Percentiles rank a stretch among this genome's conserved stretches.
Conservation (phyloP, 37 sponge, comb jelly and placozoan species). For the Crambe crambe region DNA sequence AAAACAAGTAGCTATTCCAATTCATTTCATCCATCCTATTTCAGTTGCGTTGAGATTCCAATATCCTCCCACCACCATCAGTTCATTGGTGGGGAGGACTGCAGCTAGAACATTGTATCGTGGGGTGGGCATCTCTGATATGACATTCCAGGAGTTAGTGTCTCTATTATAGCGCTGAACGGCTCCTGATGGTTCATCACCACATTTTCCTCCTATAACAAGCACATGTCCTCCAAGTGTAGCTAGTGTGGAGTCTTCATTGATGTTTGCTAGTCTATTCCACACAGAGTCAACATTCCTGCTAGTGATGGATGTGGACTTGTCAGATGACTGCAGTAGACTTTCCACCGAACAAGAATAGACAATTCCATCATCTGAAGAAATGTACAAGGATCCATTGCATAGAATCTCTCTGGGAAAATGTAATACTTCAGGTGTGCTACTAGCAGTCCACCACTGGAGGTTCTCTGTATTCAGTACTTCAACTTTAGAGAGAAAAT, state of each 20-base stretch:
- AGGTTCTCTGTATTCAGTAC: neutral
- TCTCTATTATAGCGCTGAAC: neutral
- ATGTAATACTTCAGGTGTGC: neutral
- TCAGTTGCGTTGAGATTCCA: neutral
- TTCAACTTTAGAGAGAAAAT: neutral
- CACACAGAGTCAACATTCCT: neutral
- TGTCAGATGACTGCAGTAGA: too few relatives aligned
- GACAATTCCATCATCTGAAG: neutral
- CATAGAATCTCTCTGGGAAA: neutral
- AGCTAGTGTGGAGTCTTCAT: neutral
- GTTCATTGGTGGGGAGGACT: neutral
- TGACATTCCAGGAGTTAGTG: constrained; percentile 13
- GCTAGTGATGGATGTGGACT: neutral
- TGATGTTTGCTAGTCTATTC: neutral
- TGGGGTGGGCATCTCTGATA: neutral
- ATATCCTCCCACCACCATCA: constrained; percentile 3
- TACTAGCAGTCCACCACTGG: constrained; percentile 6
- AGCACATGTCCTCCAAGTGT: neutral
- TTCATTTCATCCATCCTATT: too few relatives aligned
- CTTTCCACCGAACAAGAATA: neutral
- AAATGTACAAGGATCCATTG: neutral
- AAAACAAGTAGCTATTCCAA: too few relatives aligned
- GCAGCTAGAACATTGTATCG: neutral
- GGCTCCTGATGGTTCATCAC: neutral
- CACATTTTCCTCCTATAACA: neutral